Evolutionary conservation across 2,797 vertebrate species (phyloP).

Genomic region (Pygocentrus nattereri): DNA sequence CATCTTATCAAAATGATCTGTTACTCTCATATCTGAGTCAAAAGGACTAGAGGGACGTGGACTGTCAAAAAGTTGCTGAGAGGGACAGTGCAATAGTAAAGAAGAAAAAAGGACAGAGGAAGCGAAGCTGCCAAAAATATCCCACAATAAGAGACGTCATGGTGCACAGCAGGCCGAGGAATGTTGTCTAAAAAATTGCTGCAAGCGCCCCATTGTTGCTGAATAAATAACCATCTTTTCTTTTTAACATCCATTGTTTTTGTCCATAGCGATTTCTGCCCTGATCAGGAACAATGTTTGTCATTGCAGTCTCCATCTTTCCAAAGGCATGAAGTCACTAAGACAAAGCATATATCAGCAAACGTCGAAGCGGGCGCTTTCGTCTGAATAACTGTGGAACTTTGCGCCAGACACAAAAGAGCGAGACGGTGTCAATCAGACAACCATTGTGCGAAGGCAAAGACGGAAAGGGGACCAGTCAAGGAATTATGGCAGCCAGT

Average conservation of each 20-base stretch:
- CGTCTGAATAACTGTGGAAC: conserved; percentile 1
- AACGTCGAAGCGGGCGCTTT: neutral
- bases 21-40: conserved; percentile 29
- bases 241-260: conserved; percentile 20
- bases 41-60: conserved; percentile 28
- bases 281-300: conserved; percentile 23
- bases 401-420: conserved; percentile 39
- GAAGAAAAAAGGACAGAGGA: neutral
- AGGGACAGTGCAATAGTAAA: conserved; percentile 19
- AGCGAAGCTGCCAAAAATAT: conserved; percentile 6
- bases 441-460: conserved; percentile 18
- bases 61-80: conserved; percentile 36
- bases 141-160: conserved; percentile 8
- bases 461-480: neutral
- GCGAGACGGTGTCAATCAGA: conserved; percentile 33
- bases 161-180: neutral
- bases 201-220: conserved; percentile 3
- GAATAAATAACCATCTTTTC: conserved; percentile 8
- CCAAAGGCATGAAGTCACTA: neutral
- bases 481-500: conserved; percentile 30
- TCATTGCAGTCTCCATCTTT: neutral
- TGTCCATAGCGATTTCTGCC: conserved; percentile 6
- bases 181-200: neutral
- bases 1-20: conserved; percentile 23
- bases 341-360: conserved; percentile 3